Conservation (phyloP, 2,888 invertebrate species). For the Therioaphis trifolii region DNA sequence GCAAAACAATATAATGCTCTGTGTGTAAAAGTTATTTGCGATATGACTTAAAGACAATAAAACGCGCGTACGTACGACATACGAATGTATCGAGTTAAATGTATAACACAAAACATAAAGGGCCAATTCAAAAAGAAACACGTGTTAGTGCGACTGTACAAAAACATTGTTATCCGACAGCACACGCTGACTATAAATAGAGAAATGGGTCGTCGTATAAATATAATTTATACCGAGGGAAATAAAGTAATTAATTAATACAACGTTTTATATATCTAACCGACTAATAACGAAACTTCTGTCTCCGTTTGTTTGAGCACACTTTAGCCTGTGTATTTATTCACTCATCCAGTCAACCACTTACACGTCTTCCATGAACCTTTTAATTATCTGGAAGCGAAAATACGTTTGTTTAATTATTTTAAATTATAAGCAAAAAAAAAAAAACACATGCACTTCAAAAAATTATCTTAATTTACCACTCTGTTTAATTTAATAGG, state of each 20-base stretch:
- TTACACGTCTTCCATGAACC: background rate
- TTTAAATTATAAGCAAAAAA: background rate
- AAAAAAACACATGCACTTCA: background rate
- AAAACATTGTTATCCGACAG: too few species aligned
- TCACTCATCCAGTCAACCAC: background rate
- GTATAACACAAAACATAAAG: background rate
- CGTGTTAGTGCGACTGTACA: background rate
- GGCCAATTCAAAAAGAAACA: background rate
- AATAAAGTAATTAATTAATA: background rate
- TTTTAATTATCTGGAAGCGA: background rate
- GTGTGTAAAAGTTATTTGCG: constrained; percentile 3
- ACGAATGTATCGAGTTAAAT: constrained; percentile 11
- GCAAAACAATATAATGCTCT: constrained; percentile 32
- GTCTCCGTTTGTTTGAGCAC: background rate
- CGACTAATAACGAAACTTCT: background rate
- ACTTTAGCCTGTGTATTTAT: background rate
- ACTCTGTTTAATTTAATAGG: background rate
- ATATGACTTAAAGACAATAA: constrained; percentile 28
- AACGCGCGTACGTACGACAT: background rate
- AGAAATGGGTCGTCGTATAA: too few species aligned
- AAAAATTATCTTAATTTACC: constrained; percentile 19
- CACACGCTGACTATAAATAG: too few species aligned
- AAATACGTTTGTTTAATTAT: constrained; percentile 13
- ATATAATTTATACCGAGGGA: too few species aligned
- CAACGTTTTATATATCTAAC: background rate